phyloP scores from a whole-genome alignment of 2,888 invertebrate genomes.

The Alviniconcha strummeri region DNA sequence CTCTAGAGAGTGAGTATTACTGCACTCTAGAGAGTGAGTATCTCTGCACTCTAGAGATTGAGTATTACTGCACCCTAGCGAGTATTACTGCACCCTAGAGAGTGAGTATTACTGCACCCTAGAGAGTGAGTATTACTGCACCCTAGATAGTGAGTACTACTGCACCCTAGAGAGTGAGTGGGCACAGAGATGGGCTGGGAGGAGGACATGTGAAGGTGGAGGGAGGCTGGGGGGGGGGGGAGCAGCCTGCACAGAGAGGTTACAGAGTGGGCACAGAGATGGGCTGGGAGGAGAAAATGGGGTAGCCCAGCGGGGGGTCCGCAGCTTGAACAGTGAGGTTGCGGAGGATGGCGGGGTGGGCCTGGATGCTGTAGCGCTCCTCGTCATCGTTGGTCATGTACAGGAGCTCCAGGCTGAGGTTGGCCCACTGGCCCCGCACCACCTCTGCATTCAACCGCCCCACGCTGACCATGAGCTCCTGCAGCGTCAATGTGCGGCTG shows the following conservation, averaged over 20 bases:
- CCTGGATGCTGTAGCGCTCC: constrained; percentile 75
- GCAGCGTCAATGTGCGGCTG: constrained; percentile 71
- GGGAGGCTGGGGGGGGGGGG: constrained; percentile 75
- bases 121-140: no score
- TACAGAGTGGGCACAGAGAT: constrained; percentile 62
- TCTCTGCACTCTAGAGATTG: no score
- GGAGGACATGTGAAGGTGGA: constrained; percentile 59
- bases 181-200: constrained; percentile 65
- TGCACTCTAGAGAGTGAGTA: no score
- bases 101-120: no score
- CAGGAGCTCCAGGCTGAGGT: constrained; percentile 74
- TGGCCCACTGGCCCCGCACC: constrained; percentile 75
- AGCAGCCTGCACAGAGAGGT: constrained; percentile 74
- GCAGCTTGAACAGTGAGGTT: constrained; percentile 75
- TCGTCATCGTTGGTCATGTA: constrained; percentile 77
- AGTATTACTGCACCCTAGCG: no score
- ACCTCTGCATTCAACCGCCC: constrained; percentile 72
- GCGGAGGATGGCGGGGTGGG: constrained; percentile 72
- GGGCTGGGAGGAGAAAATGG: constrained; percentile 70
- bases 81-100: no score
- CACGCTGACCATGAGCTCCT: constrained; percentile 66
- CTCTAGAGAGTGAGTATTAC: no score
- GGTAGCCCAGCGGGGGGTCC: constrained; percentile 75
- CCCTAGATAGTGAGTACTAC: no score
- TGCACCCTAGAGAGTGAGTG: constrained; percentile 28